Conservation (phyloP, 23 tunicate genomes). For the Aplidium turbinatum region DNA sequence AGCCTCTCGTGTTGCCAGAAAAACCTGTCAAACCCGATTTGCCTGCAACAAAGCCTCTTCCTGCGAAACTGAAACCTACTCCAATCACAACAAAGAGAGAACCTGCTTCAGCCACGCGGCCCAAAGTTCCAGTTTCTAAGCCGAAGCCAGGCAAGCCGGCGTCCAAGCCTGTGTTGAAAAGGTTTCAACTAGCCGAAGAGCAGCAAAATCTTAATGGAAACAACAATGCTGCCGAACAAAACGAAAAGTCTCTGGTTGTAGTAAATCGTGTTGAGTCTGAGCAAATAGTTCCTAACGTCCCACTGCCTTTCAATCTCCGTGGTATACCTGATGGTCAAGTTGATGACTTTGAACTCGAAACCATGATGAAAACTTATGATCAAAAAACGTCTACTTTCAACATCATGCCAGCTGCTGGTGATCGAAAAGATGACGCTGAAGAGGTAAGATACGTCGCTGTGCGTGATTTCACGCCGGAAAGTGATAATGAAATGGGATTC, state of each 20-base stretch:
- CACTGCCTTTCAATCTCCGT: slow-evolving; percentile 5
- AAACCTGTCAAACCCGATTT: no score
- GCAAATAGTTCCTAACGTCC: neutral
- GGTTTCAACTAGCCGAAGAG: slow-evolving; percentile 36
- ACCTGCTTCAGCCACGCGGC: neutral
- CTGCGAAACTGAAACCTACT: slow-evolving; percentile 26
- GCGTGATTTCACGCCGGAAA: slow-evolving; percentile 38
- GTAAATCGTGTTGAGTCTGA: slow-evolving; percentile 24
- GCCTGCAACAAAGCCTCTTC: no score
- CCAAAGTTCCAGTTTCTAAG: neutral
- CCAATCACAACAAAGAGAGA: slow-evolving; percentile 15
- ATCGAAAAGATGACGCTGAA: neutral
- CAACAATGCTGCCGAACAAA: neutral
- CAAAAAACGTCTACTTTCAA: neutral
- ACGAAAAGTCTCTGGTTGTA: neutral
- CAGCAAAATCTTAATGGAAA: slow-evolving; percentile 12
- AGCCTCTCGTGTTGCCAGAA: slow-evolving; percentile 39
- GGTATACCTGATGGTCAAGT: slow-evolving; percentile 85
- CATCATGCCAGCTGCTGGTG: neutral
- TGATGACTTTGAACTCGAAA: slow-evolving; percentile 7
- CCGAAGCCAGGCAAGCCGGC: slow-evolving; percentile 9
- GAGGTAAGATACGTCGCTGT: slow-evolving; percentile 30
- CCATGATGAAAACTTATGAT: neutral
- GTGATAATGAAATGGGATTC: slow-evolving; percentile 52
- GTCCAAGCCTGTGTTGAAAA: slow-evolving; percentile 42